A percentile compares a stretch with the other conserved stretches of the same genome.
These are phyloP conservation scores for Champsocephalus esox DNA, from an alignment of 2,797 vertebrate genomes.

Conservation along the genomic window DNA sequence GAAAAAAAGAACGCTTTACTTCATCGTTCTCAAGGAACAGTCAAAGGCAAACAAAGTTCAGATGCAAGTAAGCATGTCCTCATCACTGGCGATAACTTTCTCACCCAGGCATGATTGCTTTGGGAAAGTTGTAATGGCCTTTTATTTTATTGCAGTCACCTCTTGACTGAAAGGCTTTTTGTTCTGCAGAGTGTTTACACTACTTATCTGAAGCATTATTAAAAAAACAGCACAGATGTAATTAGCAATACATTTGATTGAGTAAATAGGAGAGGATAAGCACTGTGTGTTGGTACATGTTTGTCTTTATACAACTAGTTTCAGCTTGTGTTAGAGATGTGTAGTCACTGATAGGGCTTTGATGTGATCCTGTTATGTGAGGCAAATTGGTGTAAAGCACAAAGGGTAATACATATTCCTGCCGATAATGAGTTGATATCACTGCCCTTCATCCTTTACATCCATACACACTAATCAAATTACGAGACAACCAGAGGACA, in stretches of 20 bases:
- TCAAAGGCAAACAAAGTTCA: conserved; percentile 46
- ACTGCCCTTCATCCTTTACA: conserved; percentile 66
- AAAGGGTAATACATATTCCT: conserved; percentile 36
- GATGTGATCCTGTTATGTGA: conserved; percentile 39
- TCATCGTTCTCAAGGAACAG: conserved; percentile 11
- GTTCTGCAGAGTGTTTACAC: conserved; percentile 40
- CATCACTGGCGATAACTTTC: conserved; percentile 48
- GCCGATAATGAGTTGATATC: conserved; percentile 47
- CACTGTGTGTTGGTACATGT: conserved; percentile 25
- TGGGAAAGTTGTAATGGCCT: conserved; percentile 48
- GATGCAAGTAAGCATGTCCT: conserved; percentile 47
- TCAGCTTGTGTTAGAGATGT: conserved; percentile 45
- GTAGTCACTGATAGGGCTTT: conserved; percentile 32
- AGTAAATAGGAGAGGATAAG: conserved; percentile 38
- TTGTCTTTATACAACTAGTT: conserved; percentile 40
- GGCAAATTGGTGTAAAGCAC: conserved; percentile 55
- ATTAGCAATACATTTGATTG: conserved; percentile 37
- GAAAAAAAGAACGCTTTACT: background rate
- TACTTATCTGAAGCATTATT: conserved; percentile 30
- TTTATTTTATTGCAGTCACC: conserved; percentile 44
- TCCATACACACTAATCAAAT: conserved; percentile 79
- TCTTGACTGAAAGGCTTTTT: conserved; percentile 11
- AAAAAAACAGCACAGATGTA: conserved; percentile 26
- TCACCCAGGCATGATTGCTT: conserved; percentile 50
- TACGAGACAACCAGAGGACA: conserved; percentile 76